These are phyloP conservation scores for Lytechinus pictus DNA, from an alignment of 35 echinoderm and acorn worm genomes.

Conservation along the genomic window DNA sequence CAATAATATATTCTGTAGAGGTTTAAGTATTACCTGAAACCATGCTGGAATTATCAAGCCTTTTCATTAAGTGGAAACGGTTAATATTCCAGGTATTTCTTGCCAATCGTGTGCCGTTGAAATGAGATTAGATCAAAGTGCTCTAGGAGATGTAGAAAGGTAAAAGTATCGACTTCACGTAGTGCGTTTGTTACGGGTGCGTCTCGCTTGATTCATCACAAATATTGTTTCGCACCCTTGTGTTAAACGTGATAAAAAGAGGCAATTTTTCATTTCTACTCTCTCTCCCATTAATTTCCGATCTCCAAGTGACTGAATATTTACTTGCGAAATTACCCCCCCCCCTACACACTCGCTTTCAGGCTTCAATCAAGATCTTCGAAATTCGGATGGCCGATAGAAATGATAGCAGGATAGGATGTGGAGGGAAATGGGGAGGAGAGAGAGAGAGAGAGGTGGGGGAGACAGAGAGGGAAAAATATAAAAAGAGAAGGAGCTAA, in stretches of 20 bases:
- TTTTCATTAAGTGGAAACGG: background rate
- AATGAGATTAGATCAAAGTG: background rate
- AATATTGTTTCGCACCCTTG: constrained; percentile 42
- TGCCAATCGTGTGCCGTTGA: background rate
- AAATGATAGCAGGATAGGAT: background rate
- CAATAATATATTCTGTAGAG: no score
- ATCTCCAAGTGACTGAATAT: background rate
- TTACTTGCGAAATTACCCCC: no score
- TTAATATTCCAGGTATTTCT: background rate
- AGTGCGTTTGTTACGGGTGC: background rate
- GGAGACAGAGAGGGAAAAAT: background rate
- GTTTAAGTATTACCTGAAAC: no score
- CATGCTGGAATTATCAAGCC: no score
- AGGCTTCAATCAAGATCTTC: no score
- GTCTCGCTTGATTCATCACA: constrained; percentile 32
- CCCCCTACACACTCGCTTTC: no score
- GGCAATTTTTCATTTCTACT: constrained; percentile 28
- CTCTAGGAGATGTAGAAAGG: background rate
- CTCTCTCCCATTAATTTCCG: constrained; percentile 22
- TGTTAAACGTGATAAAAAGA: constrained; percentile 46
- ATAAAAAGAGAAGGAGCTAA: background rate
- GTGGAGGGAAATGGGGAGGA: background rate
- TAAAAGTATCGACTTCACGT: constrained; percentile 29
- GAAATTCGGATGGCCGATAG: background rate
- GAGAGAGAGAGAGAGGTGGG: background rate